Conservation (phyloP, 2,113 vertebrate genomes). For the Nicator chloris region DNA sequence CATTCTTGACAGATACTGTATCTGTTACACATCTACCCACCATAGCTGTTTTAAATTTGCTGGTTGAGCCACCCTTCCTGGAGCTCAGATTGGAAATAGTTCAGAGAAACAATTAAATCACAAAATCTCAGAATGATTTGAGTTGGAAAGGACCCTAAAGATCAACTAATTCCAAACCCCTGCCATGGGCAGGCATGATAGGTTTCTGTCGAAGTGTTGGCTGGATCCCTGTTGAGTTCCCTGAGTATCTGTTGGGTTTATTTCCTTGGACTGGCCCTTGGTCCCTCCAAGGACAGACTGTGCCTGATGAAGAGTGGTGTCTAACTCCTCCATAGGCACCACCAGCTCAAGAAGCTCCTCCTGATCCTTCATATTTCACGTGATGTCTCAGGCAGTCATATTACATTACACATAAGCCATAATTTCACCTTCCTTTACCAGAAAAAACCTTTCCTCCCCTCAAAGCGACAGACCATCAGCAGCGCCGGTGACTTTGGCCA, state of each 20-base stretch:
- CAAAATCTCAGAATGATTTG: background rate
- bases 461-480: background rate
- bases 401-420: background rate
- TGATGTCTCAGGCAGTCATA: background rate
- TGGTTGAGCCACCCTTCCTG: background rate
- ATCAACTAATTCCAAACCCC: background rate
- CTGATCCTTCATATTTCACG: background rate
- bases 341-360: background rate
- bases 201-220: background rate
- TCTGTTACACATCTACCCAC: constrained; percentile 48
- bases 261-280: background rate
- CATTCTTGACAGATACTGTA: constrained; percentile 33
- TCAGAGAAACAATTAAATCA: background rate
- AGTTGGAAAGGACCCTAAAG: background rate
- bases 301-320: background rate
- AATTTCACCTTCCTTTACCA: background rate
- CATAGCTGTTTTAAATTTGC: constrained; percentile 21
- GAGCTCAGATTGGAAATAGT: background rate
- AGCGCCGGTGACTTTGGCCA: rapidly evolving
- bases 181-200: background rate
- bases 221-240: background rate
- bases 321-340: background rate
- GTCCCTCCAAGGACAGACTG: background rate
- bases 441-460: background rate
- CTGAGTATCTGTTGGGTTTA: background rate